Conservation (phyloP, 35 echinoderm and acorn worm species). For the Hemicentrotus pulcherrimus region DNA sequence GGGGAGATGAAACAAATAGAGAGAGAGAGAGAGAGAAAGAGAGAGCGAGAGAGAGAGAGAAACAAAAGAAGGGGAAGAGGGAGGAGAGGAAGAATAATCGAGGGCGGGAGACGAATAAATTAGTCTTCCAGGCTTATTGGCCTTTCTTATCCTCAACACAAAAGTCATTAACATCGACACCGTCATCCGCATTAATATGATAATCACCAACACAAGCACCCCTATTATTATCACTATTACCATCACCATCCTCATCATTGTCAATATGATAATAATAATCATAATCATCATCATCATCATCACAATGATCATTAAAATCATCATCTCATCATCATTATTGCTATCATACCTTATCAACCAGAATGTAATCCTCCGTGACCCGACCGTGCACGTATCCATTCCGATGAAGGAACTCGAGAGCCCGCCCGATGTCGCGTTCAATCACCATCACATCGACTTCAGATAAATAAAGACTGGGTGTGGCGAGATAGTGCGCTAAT, state of each 20-base stretch:
- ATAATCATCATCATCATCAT: neutral
- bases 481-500: constrained; percentile 58
- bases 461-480: constrained; percentile 57
- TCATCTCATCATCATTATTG: neutral
- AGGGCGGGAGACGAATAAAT: too few relatives aligned
- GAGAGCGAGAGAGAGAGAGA: too few relatives aligned
- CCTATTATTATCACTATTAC: too few relatives aligned
- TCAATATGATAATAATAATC: neutral
- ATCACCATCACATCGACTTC: constrained; percentile 68
- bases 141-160: too few relatives aligned
- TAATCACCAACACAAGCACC: too few relatives aligned
- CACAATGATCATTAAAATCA: neutral
- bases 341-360: constrained; percentile 70
- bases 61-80: too few relatives aligned
- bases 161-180: neutral
- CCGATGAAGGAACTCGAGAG: constrained; percentile 80
- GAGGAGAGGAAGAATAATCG: too few relatives aligned
- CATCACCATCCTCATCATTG: neutral
- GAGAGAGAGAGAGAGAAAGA: too few relatives aligned
- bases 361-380: constrained; percentile 68
- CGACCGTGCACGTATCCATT: constrained; percentile 70
- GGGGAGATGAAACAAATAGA: too few relatives aligned
- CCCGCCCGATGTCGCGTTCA: constrained; percentile 76
- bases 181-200: neutral
- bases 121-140: too few relatives aligned